Evolutionary conservation across 2,113 vertebrate genomes (phyloP), one percentile per base, ranked within the genome.

Genomic region (Saccopteryx leptura): DNA sequence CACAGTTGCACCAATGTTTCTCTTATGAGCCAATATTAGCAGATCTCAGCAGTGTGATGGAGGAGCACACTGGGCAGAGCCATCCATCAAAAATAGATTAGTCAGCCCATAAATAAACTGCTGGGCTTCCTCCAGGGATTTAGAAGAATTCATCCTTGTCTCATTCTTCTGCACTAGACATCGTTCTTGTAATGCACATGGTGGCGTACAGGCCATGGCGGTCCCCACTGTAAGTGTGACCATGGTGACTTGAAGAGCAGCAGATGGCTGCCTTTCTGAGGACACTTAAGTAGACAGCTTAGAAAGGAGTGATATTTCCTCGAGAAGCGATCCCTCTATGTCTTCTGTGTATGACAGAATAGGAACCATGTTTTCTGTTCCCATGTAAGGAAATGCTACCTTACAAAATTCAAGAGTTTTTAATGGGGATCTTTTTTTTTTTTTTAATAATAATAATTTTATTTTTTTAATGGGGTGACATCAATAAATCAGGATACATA

Each of bases 51-150:
- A 82, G 72, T 96, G 94, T 97, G 96, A 97, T 97, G 93, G 95
- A 97, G 96, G 95, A 98, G 96, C 94, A 95, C 87, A 84, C 96
- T 93, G 84, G 50, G 68, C 91, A 93, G 95, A 95, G 92, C 93
- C 96, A 98, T 97, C 96, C 93, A 97, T 97, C 97, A 95, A 52
- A 52, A 93, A 93, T 82, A 92, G 97, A 97, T 94, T 95, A 95
- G 94, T 24, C 68, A 92, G 46, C 92, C 88, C 96, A 26, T 88
- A 95, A 86, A 79, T 88, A 96, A 93, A 89, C 80, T 96, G 72
- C 17, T 4, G 89, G 86, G 82, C 71, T 61, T 71, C 74, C 54
- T 88, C 89, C 54, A 23, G 95, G 78, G 89, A 46, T 65, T 96
- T 71, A 88, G 61, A 60, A 63, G 85, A 50, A 63, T 87, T 92